These are phyloP conservation scores for Drosophila santomea DNA, from an alignment of 1,140 invertebrate species.

Conservation along the genomic window DNA sequence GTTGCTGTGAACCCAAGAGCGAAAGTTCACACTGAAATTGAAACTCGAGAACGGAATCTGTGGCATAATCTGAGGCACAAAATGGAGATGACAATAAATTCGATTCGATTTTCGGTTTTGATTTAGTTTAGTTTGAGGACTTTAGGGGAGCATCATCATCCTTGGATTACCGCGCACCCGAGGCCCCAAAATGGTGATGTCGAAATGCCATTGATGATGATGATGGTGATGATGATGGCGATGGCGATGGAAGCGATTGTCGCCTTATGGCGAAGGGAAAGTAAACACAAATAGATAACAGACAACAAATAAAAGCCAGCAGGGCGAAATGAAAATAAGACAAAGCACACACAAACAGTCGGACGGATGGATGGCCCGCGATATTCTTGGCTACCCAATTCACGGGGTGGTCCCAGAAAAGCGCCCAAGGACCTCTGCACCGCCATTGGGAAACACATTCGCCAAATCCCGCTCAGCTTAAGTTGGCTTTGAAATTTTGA, in stretches of 20 bases:
- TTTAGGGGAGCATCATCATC: constrained; percentile 76
- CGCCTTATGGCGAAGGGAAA: constrained; percentile 74
- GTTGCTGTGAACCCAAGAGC: constrained; percentile 53
- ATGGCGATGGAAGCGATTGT: constrained; percentile 71
- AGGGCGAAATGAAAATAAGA: constrained; percentile 79
- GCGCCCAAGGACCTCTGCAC: constrained; percentile 26
- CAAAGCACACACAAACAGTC: constrained; percentile 69
- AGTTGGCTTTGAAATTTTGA: constrained; percentile 82
- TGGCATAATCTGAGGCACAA: constrained; percentile 79
- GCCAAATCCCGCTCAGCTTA: constrained; percentile 76
- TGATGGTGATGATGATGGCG: constrained; percentile 45
- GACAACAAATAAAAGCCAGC: constrained; percentile 76
- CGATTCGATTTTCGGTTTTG: constrained; percentile 81
- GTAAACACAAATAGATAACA: constrained; percentile 80
- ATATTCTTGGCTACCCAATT: constrained; percentile 48
- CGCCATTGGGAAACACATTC: constrained; percentile 64
- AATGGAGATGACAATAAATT: constrained; percentile 83
- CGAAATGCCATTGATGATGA: constrained; percentile 28
- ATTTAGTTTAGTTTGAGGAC: constrained; percentile 70
- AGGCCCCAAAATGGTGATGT: constrained; percentile 19
- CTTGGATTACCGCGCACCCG: constrained; percentile 67
- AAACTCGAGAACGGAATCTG: constrained; percentile 68
- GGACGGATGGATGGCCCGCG: constrained; percentile 49
- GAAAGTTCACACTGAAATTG: constrained; percentile 81
- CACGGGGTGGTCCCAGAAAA: constrained; percentile 8